Evolutionary conservation across 2,113 vertebrate species (phyloP), one percentile per base, ranked within the genome.

Genomic region (Lophotis ruficrista): DNA sequence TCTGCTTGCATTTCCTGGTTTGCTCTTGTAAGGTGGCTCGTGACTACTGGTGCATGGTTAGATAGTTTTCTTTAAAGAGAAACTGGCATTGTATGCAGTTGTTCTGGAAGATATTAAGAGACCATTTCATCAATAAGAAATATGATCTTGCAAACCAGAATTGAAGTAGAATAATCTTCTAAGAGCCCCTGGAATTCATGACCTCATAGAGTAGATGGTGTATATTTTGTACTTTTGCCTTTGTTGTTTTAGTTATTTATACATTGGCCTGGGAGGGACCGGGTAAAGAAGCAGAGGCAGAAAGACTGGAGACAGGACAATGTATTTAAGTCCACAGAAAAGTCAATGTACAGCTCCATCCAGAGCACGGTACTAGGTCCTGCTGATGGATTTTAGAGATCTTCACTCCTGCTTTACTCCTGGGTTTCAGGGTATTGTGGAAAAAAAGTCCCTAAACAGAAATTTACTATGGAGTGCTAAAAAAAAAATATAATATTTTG

Each of bases 31-130:
- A 76, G 58, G 30, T 53, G 22, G 5, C 22, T 50, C 14, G 23
- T 2, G 6, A 22, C 10, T n/a, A 14, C 21, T 14, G 17, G 14
- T 6, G 6, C 0, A 1, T 47, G 10, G 41, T 78, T 35, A n/a
- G 58, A 17, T 18, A 57, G 10, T 61, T 89, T 60, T 72, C 54
- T 76, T 81, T 35, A 62, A 37, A 62, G 50, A 61, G 58, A 61
- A 87, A 64, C 43, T 12, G 7, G 5, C 16, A 12, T 41, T 75
- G 12, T 41, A 20, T 62, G 30, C n/a, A 58, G 12, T 37, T 79
- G 6, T 62, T 92, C 53, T 83, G 60, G 57, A 75, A 91, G 28
- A 27, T 58, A 61, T 10, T 35, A 18, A 62, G 15, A 64, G 37
- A 48, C 5, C 2, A 8, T 75, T 83, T 85, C 6, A 41, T 83